A percentile compares a stretch with the other conserved stretches of the same genome.
phyloP scores from a whole-genome alignment of 2,888 invertebrate species.

The Neoaliturus tenellus region DNA sequence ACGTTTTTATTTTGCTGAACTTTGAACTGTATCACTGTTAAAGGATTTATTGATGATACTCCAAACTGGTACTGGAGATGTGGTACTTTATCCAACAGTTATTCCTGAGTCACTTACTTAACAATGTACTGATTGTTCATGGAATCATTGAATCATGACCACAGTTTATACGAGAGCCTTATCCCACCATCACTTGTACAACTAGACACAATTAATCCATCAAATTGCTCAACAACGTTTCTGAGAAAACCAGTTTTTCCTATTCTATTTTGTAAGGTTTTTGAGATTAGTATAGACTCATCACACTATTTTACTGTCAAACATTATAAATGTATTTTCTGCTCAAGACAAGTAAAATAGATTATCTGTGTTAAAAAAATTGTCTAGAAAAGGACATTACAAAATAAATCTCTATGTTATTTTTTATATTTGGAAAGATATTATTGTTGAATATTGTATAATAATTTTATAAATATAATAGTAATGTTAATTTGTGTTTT shows the following conservation, averaged over 20 bases:
- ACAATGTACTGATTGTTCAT: too few relatives aligned
- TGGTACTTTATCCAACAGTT: too few relatives aligned
- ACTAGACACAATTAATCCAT: not conserved
- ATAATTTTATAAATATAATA: slow-evolving; percentile 48
- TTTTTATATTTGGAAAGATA: slow-evolving; percentile 48
- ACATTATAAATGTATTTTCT: slow-evolving; percentile 3
- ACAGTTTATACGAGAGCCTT: too few relatives aligned
- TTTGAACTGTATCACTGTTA: too few relatives aligned
- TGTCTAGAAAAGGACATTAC: slow-evolving; percentile 5
- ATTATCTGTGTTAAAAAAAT: not conserved
- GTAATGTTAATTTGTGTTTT: slow-evolving; percentile 26
- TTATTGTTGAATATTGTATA: slow-evolving; percentile 52
- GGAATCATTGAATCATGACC: too few relatives aligned
- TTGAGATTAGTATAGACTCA: not conserved
- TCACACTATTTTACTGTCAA: slow-evolving; percentile 7
- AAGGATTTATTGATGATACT: too few relatives aligned
- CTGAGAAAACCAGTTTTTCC: not conserved
- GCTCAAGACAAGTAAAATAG: slow-evolving; percentile 28
- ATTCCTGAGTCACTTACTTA: too few relatives aligned
- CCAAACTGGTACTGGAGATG: too few relatives aligned
- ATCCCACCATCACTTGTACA: not conserved
- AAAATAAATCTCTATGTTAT: slow-evolving; percentile 31
- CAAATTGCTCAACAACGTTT: slow-evolving; percentile 38
- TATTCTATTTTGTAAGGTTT: too few relatives aligned
- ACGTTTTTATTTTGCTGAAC: too few relatives aligned